A percentile compares a stretch with the other conserved stretches of the same genome.
phyloP scores from a whole-genome alignment of 2,797 vertebrate genomes.

The Harpagifer antarcticus region DNA sequence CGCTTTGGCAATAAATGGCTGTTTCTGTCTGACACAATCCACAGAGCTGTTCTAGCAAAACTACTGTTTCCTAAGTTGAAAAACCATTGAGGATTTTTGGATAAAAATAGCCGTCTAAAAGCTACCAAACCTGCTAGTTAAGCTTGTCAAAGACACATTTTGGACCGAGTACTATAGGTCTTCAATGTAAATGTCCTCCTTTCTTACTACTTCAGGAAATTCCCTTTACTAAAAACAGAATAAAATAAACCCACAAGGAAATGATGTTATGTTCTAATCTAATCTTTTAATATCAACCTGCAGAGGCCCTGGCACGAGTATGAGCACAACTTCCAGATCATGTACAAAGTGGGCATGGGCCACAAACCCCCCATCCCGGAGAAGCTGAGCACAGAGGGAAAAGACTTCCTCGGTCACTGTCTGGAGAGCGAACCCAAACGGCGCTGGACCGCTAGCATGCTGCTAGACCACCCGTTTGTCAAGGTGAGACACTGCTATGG shows the following conservation, averaged over 20 bases:
- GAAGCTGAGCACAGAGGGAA: conserved; percentile 96
- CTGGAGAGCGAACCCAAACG: conserved; percentile 97
- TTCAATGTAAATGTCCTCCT: neutral
- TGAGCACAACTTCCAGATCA: conserved; percentile 99
- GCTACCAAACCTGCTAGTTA: neutral
- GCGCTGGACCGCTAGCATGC: conserved; percentile 96
- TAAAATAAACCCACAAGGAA: conserved; percentile 14
- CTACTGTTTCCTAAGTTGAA: neutral
- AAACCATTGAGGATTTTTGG: neutral
- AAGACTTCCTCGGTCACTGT: conserved; percentile 96
- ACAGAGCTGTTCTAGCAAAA: neutral
- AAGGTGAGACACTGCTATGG: conserved; percentile 85
- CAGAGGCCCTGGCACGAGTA: conserved; percentile 99
- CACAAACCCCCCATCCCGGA: conserved; percentile 98
- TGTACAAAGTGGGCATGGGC: conserved; percentile 99
- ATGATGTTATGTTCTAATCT: neutral
- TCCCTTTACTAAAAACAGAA: neutral
- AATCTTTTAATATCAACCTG: conserved; percentile 28
- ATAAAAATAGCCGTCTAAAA: neutral
- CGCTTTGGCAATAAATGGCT: neutral
- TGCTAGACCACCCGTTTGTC: conserved; percentile 97
- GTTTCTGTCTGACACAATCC: neutral
- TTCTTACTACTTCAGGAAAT: neutral
- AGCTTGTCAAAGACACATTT: neutral
- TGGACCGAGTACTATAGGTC: neutral